Percentiles rank a stretch among this genome's conserved stretches.
Conservation (phyloP, 2,888 invertebrate species). For the Malthinus seriepunctatus region DNA sequence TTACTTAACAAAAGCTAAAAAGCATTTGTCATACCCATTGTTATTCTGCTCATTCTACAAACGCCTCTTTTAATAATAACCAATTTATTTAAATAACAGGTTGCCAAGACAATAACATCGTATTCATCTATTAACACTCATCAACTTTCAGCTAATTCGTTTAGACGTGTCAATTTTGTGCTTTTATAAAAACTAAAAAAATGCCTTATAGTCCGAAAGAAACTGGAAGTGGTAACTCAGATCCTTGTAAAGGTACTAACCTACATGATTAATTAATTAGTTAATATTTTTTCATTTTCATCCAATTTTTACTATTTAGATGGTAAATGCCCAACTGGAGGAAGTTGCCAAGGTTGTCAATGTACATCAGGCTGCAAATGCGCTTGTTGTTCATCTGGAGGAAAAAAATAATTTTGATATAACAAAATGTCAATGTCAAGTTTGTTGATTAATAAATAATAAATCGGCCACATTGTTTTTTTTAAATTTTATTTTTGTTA, state of each 20-base stretch:
- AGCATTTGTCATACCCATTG: no score
- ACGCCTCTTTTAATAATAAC: no score
- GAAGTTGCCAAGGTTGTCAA: conserved; percentile 16
- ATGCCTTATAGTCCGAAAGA: conserved; percentile 12
- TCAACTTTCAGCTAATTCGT: no score
- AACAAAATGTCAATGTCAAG: neutral
- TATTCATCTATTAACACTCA: no score
- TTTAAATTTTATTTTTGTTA: neutral
- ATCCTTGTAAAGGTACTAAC: conserved; percentile 19
- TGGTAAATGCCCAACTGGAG: conserved; percentile 23
- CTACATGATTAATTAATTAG: no score
- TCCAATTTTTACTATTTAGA: no score
- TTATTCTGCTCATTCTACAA: no score
- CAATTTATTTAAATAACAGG: no score
- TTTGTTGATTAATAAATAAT: neutral
- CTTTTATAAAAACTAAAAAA: neutral
- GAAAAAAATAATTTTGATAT: conserved; percentile 7
- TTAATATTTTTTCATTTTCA: no score
- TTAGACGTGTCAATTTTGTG: no score
- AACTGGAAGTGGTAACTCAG: conserved; percentile 4
- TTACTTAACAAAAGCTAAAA: no score
- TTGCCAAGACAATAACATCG: no score
- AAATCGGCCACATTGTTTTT: neutral
- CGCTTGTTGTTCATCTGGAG: conserved; percentile 12
- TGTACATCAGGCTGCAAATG: conserved; percentile 27